phyloP scores from a whole-genome alignment of 2,113 vertebrate genomes.

The Fulica atra region DNA sequence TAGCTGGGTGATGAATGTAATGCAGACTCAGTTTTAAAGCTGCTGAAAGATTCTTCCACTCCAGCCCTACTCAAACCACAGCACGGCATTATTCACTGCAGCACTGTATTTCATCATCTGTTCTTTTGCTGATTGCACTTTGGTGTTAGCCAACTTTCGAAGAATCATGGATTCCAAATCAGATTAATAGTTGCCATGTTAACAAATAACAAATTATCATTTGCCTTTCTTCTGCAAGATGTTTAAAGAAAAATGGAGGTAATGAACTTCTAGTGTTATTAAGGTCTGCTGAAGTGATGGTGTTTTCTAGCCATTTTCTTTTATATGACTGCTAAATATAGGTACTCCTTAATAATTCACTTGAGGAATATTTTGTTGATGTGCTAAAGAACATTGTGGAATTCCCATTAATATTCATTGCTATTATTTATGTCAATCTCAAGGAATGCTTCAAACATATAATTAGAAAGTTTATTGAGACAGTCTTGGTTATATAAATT shows the following conservation, averaged over 20 bases:
- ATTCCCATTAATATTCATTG: conserved; percentile 25
- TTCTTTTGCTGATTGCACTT: background rate
- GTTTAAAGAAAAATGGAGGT: background rate
- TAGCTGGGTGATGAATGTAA: background rate
- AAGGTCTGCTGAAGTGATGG: background rate
- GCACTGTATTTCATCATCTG: background rate
- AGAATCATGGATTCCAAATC: background rate
- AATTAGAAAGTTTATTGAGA: conserved; percentile 15
- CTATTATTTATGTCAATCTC: conserved; percentile 11
- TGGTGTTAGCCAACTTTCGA: background rate
- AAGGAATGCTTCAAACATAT: background rate
- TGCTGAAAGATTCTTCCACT: conserved; percentile 11
- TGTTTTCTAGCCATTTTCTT: background rate
- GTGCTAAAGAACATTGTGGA: background rate
- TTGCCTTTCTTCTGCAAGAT: background rate
- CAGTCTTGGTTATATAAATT: background rate
- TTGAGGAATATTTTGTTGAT: background rate
- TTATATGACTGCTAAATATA: background rate
- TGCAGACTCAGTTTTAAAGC: background rate
- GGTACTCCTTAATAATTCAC: background rate
- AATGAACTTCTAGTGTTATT: background rate
- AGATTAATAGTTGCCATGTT: background rate
- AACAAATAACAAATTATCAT: background rate
- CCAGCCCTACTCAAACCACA: background rate
- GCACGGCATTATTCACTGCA: background rate